phyloP scores from a whole-genome alignment of 2,113 vertebrate species.

The Sylvia atricapilla region DNA sequence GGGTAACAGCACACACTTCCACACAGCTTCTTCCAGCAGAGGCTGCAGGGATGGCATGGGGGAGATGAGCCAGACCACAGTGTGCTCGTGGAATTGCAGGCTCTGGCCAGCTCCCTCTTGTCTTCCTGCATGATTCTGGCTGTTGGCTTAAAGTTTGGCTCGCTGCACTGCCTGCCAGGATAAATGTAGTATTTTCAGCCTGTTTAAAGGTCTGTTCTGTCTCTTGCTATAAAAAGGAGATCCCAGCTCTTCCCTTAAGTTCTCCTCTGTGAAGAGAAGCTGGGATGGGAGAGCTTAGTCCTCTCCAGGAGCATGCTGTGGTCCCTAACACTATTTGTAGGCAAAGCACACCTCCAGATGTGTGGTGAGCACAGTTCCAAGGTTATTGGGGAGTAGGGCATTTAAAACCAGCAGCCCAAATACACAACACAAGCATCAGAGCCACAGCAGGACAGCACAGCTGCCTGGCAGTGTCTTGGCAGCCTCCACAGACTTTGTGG shows the following conservation, averaged over 20 bases:
- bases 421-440: background rate
- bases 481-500: background rate
- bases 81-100: background rate
- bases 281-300: background rate
- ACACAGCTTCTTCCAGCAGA: background rate
- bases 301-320: accelerated
- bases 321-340: background rate
- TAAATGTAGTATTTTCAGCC: constrained; percentile 5
- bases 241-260: background rate
- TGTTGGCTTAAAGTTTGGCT: background rate
- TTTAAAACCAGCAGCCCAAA: background rate
- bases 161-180: background rate
- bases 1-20: background rate
- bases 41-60: background rate
- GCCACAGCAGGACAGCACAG: background rate
- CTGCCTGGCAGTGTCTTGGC: background rate
- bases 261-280: background rate
- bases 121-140: constrained; percentile 37
- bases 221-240: background rate
- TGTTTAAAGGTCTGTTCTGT: background rate
- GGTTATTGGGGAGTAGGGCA: background rate
- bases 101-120: background rate
- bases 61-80: background rate
- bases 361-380: background rate
- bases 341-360: background rate